Base-by-base conservation (phyloP, 2,113 vertebrate species). In the Azemiops feae region DNA sequence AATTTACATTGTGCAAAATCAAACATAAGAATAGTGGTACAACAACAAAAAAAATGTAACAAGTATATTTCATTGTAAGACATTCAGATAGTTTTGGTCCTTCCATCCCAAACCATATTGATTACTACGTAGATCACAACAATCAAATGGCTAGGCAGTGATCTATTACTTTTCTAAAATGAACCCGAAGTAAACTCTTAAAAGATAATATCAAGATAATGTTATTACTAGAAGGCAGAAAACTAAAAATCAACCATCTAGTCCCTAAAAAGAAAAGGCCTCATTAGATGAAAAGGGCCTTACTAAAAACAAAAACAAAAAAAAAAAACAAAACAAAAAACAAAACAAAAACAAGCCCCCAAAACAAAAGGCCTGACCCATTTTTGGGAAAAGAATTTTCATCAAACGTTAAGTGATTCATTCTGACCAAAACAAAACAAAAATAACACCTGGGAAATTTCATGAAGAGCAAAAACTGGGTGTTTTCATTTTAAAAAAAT, bases 1-100 rank as follows among this genome's bases (percentile, higher is more conserved):
- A 92, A 99, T 99, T 99, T 99, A 99, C 98, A 99, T 98, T 99
- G 99, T 99, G 99, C 99, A 99, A 99, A 99, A 99, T 98, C 98
- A 98, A 98, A 98, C 98, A 97, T 97, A 96, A 97, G 97, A 98
- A 98, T 98, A 99, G 98, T 98, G 98, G 98, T 98, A 98, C 95
- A 97, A 98, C 93, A 96, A 96, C 95, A 94, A 97, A 96, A 95
- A 96, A 96, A 54, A 87, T 96, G 94, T 94, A 96, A 97, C 95
- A 97, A 95, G 95, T 96, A 97, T 96, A 97, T 97, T 97, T 97
- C 95, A 97, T 97, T 95, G 87, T 97, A 97, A 98, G 97, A 98
- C 97, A 97, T 97, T 97, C 98, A 98, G 97, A 94, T 95, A 97
- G 97, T 97, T 97, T 99, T 99, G 99, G 99, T 99, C 99, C 99